Conservation (phyloP, 2,113 vertebrate genomes). For the Myanophis thanlyinensis region DNA sequence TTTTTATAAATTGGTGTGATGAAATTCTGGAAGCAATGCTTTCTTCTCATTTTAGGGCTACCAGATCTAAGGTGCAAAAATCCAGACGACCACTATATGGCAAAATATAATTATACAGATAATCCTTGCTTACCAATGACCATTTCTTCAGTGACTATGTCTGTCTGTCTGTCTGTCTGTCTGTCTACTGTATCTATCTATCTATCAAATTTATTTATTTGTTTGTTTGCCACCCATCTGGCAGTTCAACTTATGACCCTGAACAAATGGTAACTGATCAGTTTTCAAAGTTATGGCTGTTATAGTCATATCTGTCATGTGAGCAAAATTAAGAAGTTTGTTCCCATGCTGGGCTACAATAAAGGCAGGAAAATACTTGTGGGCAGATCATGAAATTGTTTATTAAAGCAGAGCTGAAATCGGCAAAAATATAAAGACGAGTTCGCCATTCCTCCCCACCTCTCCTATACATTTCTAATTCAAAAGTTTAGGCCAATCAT, state of each 20-base stretch:
- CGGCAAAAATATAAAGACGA: not conserved
- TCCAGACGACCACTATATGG: not conserved
- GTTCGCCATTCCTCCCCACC: not conserved
- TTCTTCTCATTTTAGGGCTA: not conserved
- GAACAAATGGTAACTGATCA: not conserved
- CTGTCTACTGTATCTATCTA: no score
- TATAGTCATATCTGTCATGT: not conserved
- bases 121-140: not conserved
- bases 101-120: not conserved
- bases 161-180: not conserved
- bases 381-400: not conserved
- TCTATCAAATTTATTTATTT: no score
- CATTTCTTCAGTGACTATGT: not conserved
- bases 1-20: not conserved
- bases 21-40: not conserved
- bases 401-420: not conserved
- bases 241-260: not conserved
- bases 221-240: not conserved
- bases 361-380: not conserved
- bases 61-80: not conserved
- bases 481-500: not conserved
- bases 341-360: not conserved
- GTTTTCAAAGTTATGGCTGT: not conserved
- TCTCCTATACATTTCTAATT: not conserved
- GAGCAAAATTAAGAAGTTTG: not conserved